Evolutionary conservation across 2,888 invertebrate genomes (phyloP).

Genomic region (Macrosiphum euphorbiae): DNA sequence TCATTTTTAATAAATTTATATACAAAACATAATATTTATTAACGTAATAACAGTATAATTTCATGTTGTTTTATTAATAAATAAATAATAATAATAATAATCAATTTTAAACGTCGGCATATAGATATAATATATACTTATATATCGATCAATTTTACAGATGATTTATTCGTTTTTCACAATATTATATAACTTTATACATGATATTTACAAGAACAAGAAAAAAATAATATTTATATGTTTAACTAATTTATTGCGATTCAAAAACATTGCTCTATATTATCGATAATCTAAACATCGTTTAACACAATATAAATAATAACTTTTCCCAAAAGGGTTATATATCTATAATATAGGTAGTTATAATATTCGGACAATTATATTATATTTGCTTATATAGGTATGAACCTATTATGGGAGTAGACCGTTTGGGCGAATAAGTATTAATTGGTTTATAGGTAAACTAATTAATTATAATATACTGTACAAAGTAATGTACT

Average conservation of each 20-base stretch:
- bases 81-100: neutral
- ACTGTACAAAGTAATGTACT: neutral
- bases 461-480: neutral
- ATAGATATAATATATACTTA: neutral
- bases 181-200: constrained; percentile 11
- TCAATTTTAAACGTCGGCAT: neutral
- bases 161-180: neutral
- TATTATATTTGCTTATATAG: neutral
- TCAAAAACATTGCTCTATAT: constrained; percentile 3
- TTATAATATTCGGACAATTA: neutral
- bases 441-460: neutral
- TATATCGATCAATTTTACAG: neutral
- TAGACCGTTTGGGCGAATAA: neutral
- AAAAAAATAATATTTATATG: neutral
- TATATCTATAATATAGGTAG: neutral
- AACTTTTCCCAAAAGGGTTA: neutral
- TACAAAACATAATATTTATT: neutral
- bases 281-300: neutral
- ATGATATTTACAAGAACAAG: neutral
- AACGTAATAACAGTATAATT: neutral
- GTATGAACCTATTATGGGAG: neutral
- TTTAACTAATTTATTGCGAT: neutral
- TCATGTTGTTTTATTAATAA: neutral
- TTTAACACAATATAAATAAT: constrained; percentile 14
- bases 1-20: neutral